phyloP scores from a whole-genome alignment of 2,797 vertebrate species.

The Apogon talboti region DNA sequence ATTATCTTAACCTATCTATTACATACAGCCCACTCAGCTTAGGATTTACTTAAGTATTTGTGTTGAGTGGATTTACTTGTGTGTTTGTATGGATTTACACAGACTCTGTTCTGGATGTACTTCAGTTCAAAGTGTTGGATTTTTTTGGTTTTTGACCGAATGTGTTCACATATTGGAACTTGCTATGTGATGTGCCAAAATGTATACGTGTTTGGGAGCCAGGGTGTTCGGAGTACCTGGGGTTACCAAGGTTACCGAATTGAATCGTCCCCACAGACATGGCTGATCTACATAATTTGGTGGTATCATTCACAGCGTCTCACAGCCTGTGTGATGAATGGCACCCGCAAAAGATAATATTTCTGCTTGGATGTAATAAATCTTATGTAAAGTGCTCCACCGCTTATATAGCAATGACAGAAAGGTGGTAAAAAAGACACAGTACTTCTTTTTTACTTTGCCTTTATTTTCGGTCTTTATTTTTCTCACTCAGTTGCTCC shows the following conservation, averaged over 20 bases:
- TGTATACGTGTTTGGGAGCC: slow-evolving; percentile 51
- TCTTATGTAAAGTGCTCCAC: slow-evolving; percentile 91
- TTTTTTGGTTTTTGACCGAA: slow-evolving; percentile 3
- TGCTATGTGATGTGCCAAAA: slow-evolving; percentile 70
- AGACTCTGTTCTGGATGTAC: neutral
- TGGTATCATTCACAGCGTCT: slow-evolving; percentile 92
- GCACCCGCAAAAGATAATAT: slow-evolving; percentile 93
- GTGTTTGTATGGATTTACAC: neutral
- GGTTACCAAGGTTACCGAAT: slow-evolving; percentile 99
- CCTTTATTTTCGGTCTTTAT: slow-evolving; percentile 40
- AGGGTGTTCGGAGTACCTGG: slow-evolving; percentile 85
- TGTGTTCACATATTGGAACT: slow-evolving; percentile 35
- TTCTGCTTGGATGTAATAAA: slow-evolving; percentile 98
- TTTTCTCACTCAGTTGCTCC: slow-evolving; percentile 35
- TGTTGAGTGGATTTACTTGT: slow-evolving; percentile 1
- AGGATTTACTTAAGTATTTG: neutral
- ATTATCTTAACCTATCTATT: too few relatives aligned
- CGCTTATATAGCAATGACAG: slow-evolving; percentile 76
- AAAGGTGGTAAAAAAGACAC: slow-evolving; percentile 44
- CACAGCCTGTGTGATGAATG: slow-evolving; percentile 95
- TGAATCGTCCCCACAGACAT: slow-evolving; percentile 93
- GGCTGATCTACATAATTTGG: slow-evolving; percentile 98
- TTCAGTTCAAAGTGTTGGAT: too few relatives aligned
- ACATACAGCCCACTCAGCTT: neutral
- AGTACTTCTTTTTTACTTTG: slow-evolving; percentile 38